These are phyloP conservation scores for Saccostrea glomerata DNA, from an alignment of 1,140 invertebrate species.

Conservation along the genomic window DNA sequence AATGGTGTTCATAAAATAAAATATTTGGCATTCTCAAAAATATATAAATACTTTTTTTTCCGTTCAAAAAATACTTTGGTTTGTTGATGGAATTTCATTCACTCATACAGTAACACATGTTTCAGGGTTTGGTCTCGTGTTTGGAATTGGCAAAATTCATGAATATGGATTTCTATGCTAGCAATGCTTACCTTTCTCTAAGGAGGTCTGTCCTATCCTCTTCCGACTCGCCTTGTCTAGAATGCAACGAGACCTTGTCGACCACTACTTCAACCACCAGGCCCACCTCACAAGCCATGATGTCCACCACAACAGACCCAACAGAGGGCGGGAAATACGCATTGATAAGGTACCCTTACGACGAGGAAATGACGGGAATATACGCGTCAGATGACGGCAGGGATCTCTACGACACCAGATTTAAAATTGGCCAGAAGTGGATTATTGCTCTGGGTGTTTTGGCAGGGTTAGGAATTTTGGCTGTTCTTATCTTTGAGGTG, in stretches of 20 bases:
- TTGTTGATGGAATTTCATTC: constrained; percentile 17
- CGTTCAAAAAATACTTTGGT: constrained; percentile 6
- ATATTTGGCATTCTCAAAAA: not conserved
- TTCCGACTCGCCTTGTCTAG: constrained; percentile 55
- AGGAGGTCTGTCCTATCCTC: not conserved
- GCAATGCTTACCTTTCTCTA: not conserved
- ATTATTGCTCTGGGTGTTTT: constrained; percentile 90
- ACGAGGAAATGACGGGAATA: constrained; percentile 67
- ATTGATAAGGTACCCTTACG: constrained; percentile 47
- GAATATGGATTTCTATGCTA: not conserved
- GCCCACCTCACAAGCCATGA: not conserved
- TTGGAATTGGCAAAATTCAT: not conserved
- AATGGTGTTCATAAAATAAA: not conserved
- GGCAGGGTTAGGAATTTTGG: constrained; percentile 87
- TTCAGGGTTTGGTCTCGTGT: not conserved
- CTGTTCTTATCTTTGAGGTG: constrained; percentile 91
- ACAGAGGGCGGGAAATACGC: constrained; percentile 54
- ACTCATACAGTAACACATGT: constrained; percentile 23
- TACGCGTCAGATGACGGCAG: constrained; percentile 40
- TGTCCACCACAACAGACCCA: constrained; percentile 54
- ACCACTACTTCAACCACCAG: constrained; percentile 29
- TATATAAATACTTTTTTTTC: not conserved
- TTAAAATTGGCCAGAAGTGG: constrained; percentile 85
- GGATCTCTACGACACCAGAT: constrained; percentile 62
- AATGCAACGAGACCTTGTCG: constrained; percentile 56